phyloP scores from a whole-genome alignment of 2,113 vertebrate species.

The Datnioides undecimradiatus region DNA sequence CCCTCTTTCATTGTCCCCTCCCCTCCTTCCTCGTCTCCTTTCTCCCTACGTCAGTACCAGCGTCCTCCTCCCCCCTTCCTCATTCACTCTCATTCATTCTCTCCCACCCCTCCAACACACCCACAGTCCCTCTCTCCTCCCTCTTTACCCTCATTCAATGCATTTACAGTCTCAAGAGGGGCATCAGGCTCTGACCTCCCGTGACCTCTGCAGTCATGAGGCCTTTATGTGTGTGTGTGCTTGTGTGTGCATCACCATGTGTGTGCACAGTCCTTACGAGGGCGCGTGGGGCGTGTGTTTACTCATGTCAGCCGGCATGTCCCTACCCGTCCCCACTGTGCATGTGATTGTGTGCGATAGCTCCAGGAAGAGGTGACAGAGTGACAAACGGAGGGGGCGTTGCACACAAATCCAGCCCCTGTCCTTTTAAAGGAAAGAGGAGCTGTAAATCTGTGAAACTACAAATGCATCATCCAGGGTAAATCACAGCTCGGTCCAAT shows the following conservation, averaged over 20 bases:
- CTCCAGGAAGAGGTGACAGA: slow-evolving; percentile 9
- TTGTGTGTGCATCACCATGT: not conserved
- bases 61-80: slow-evolving; percentile 1
- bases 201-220: slow-evolving; percentile 43
- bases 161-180: slow-evolving; percentile 53
- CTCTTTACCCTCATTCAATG: slow-evolving; percentile 34
- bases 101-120: not conserved
- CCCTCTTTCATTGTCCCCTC: not conserved
- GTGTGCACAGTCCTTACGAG: not conserved
- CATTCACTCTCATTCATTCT: slow-evolving; percentile 27
- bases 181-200: slow-evolving; percentile 36
- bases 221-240: not conserved
- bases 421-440: slow-evolving; percentile 31
- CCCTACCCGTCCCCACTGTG: not conserved
- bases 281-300: slow-evolving; percentile 15
- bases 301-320: not conserved
- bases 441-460: slow-evolving; percentile 26
- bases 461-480: slow-evolving; percentile 31
- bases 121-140: not conserved
- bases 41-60: slow-evolving; percentile 8
- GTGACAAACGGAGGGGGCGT: not conserved
- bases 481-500: not conserved
- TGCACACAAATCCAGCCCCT: not conserved
- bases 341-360: slow-evolving; percentile 19
- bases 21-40: not conserved